Evolutionary conservation across 2,113 vertebrate genomes (phyloP).

Genomic region (Cricetomys ansorgei): DNA sequence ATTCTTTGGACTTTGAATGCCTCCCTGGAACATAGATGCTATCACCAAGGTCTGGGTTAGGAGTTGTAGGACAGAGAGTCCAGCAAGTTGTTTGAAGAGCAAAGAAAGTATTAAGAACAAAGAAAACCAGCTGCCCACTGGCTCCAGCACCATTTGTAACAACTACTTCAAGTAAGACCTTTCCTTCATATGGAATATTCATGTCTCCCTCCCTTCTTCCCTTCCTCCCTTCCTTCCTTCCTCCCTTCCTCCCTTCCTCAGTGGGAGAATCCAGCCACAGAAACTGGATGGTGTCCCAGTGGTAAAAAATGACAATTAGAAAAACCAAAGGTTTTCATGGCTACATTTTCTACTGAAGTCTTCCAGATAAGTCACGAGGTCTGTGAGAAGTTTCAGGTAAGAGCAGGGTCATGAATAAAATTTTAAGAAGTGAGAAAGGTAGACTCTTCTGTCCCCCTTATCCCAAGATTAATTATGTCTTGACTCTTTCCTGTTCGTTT

Average conservation of each 20-base stretch:
- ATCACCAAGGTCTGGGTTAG: not conserved
- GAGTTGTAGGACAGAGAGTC: not conserved
- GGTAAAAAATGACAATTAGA: not conserved
- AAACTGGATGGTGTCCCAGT: not conserved
- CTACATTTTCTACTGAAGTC: not conserved
- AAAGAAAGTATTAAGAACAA: not conserved
- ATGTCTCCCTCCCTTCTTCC: not conserved
- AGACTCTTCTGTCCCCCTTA: not conserved
- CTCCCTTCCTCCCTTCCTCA: not conserved
- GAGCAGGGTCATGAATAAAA: too few relatives aligned
- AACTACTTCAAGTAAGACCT: not conserved
- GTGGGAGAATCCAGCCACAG: not conserved
- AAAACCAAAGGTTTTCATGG: not conserved
- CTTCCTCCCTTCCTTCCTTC: not conserved
- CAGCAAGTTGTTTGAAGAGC: not conserved
- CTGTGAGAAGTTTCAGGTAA: not conserved
- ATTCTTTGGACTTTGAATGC: not conserved
- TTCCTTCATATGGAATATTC: not conserved
- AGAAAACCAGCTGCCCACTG: not conserved
- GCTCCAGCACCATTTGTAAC: not conserved
- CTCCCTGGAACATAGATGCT: not conserved
- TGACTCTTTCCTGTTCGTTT: not conserved
- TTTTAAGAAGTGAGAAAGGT: not conserved
- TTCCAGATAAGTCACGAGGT: not conserved
- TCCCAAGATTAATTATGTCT: not conserved